Evolutionary conservation across 2,888 invertebrate genomes (phyloP).

Genomic region (Lepidocyrtinus sp.): DNA sequence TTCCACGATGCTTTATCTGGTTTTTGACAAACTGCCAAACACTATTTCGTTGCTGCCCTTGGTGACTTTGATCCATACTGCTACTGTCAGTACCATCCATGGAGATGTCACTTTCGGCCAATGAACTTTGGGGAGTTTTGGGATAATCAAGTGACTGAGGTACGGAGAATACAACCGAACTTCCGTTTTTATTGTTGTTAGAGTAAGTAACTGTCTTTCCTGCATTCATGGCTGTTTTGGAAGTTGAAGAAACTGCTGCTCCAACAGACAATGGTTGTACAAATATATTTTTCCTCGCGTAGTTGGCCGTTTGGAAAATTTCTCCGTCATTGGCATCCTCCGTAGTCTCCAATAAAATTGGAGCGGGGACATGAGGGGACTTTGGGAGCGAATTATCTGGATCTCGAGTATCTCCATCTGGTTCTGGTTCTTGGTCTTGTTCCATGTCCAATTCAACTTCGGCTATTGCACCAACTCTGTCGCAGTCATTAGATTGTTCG

Average conservation of each 20-base stretch:
- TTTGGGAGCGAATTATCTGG: background rate
- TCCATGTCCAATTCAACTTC: background rate
- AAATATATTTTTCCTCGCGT: conserved; percentile 19
- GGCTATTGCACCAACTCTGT: background rate
- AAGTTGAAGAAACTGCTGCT: no score
- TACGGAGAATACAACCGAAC: background rate
- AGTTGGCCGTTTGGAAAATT: conserved; percentile 43
- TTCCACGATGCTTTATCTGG: conserved; percentile 65
- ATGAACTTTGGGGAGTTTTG: conserved; percentile 40
- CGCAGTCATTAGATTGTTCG: background rate
- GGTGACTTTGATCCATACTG: background rate
- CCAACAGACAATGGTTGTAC: no score
- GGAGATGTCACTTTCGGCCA: conserved; percentile 44
- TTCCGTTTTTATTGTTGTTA: background rate
- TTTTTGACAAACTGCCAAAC: conserved; percentile 68
- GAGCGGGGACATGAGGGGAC: background rate
- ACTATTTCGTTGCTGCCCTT: conserved; percentile 19
- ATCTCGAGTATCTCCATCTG: no score
- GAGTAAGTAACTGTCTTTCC: no score
- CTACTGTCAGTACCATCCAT: conserved; percentile 39
- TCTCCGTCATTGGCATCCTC: conserved; percentile 57
- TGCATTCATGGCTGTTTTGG: no score
- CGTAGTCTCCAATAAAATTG: conserved; percentile 37
- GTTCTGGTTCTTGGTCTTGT: background rate
- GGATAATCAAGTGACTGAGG: conserved; percentile 19